Conservation (phyloP, 2,888 invertebrate genomes). For the Erebia ligea region DNA sequence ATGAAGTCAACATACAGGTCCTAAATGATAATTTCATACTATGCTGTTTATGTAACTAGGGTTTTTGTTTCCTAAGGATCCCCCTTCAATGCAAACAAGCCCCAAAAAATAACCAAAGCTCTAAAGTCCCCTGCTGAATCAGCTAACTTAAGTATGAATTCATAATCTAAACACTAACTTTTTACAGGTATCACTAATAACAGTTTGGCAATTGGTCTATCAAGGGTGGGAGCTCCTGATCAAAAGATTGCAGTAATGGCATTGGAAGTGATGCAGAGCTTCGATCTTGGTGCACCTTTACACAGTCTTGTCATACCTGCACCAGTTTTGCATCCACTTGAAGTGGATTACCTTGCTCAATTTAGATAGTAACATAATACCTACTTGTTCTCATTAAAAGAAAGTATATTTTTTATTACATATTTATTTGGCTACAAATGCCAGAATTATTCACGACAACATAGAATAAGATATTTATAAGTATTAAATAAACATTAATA, state of each 20-base stretch:
- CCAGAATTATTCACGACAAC: slow-evolving; percentile 41
- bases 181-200: slow-evolving; percentile 73
- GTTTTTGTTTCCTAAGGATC: no score
- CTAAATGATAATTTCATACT: no score
- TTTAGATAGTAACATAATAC: slow-evolving; percentile 68
- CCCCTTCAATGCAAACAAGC: no score
- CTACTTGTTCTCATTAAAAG: slow-evolving; percentile 29
- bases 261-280: slow-evolving; percentile 87
- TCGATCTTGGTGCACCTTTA: slow-evolving; percentile 93
- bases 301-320: slow-evolving; percentile 97
- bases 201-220: slow-evolving; percentile 92
- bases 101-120: no score
- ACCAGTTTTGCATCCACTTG: slow-evolving; percentile 93
- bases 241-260: slow-evolving; percentile 90
- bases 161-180: background rate
- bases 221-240: slow-evolving; percentile 94
- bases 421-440: slow-evolving; percentile 43
- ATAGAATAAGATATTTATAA: slow-evolving; percentile 43
- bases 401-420: slow-evolving; percentile 33
- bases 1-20: no score
- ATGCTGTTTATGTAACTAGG: no score
- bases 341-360: slow-evolving; percentile 92
- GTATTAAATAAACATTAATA: slow-evolving; percentile 54
- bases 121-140: no score
- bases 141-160: no score